These are phyloP conservation scores for Noctua comes DNA, from an alignment of 2,888 invertebrate species.

Conservation along the genomic window DNA sequence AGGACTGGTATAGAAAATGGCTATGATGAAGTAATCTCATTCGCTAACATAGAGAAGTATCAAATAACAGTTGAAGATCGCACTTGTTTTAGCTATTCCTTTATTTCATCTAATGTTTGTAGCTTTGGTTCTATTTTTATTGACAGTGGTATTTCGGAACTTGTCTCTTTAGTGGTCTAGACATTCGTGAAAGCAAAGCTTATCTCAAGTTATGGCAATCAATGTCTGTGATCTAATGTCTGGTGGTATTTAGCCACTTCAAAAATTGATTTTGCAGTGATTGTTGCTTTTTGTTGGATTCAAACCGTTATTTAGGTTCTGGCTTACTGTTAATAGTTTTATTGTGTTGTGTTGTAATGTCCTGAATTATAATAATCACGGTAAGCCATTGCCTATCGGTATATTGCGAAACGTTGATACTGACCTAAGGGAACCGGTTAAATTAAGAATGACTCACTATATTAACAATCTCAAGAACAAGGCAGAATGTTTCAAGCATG, in stretches of 20 bases:
- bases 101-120: neutral
- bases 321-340: neutral
- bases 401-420: neutral
- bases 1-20: constrained; percentile 1
- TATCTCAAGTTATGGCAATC: constrained; percentile 76
- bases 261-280: constrained; percentile 61
- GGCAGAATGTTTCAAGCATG: neutral
- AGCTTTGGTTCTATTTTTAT: neutral
- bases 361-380: no score
- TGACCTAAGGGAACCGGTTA: neutral
- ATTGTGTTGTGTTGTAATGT: neutral
- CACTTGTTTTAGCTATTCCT: neutral
- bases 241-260: constrained; percentile 72
- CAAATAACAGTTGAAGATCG: neutral
- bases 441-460: neutral
- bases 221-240: constrained; percentile 75
- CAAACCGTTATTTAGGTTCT: constrained; percentile 6
- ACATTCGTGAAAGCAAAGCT: constrained; percentile 76
- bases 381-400: neutral
- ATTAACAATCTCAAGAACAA: constrained; percentile 4
- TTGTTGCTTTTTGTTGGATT: constrained; percentile 42
- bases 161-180: constrained; percentile 40
- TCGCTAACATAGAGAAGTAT: neutral
- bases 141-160: constrained; percentile 20
- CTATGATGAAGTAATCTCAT: neutral